These are phyloP conservation scores for Abrostola triplasia DNA, from an alignment of 2,888 invertebrate genomes.

Conservation along the genomic window DNA sequence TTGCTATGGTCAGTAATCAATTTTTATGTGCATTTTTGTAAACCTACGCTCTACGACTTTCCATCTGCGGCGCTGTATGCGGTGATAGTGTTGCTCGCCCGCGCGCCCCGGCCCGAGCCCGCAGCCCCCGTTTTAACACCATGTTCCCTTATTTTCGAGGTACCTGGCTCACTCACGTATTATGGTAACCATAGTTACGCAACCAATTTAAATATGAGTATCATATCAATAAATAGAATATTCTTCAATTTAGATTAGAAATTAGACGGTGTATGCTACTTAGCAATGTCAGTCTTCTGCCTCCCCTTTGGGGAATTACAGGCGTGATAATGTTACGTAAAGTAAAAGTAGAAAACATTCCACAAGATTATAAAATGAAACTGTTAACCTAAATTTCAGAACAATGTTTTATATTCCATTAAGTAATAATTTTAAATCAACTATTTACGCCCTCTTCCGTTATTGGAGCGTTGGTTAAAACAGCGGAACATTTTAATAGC, in stretches of 20 bases:
- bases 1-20: slow-evolving; percentile 85
- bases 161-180: slow-evolving; percentile 3
- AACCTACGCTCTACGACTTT: slow-evolving; percentile 62
- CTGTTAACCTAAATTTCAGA: not conserved
- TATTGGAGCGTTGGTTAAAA: slow-evolving; percentile 17
- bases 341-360: not conserved
- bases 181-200: slow-evolving; percentile 1
- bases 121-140: slow-evolving; percentile 5
- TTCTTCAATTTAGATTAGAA: not conserved
- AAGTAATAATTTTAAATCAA: slow-evolving; percentile 17
- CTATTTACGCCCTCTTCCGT: slow-evolving; percentile 17
- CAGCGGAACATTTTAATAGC: slow-evolving; percentile 12
- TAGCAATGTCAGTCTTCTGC: no score
- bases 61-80: slow-evolving; percentile 23
- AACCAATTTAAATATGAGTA: not conserved
- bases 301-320: no score
- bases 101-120: not conserved
- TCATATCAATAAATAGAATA: not conserved
- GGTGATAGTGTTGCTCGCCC: slow-evolving; percentile 20
- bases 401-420: slow-evolving; percentile 10
- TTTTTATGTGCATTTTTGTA: slow-evolving; percentile 84
- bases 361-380: slow-evolving; percentile 2
- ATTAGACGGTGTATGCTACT: not conserved
- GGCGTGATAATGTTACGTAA: no score
- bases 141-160: slow-evolving; percentile 4